Evolutionary conservation across 2,797 vertebrate genomes (phyloP).

Genomic region (Chrosomus eos): DNA sequence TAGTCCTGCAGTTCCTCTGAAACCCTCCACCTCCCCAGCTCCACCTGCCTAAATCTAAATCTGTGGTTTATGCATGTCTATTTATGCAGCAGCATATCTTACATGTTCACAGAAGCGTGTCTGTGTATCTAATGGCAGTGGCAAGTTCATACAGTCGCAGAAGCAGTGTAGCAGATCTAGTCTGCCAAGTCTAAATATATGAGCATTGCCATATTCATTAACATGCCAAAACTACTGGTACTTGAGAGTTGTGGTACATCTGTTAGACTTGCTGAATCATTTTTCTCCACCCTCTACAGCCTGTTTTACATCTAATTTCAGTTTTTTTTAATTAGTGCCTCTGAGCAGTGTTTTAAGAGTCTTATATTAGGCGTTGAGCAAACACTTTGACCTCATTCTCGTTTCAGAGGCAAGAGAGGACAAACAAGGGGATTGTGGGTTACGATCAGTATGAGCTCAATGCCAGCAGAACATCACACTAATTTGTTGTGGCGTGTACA

Average conservation of each 20-base stretch:
- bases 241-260: neutral
- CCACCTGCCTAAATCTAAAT: neutral
- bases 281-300: neutral
- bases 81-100: neutral
- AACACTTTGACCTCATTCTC: constrained; percentile 71
- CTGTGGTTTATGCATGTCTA: neutral
- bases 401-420: constrained; percentile 62
- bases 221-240: neutral
- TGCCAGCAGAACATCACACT: constrained; percentile 11
- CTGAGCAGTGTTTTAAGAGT: constrained; percentile 11
- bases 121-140: neutral
- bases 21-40: neutral
- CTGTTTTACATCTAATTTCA: constrained; percentile 21
- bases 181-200: neutral
- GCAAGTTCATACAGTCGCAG: neutral
- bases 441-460: neutral
- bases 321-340: constrained; percentile 12
- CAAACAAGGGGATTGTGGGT: constrained; percentile 27
- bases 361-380: constrained; percentile 63
- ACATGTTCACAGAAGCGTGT: no score
- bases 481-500: neutral
- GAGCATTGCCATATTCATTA: neutral
- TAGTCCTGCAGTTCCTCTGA: neutral
- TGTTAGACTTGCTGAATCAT: neutral
- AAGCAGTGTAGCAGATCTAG: neutral